These are phyloP conservation scores for Scalopus aquaticus DNA, from an alignment of 2,113 vertebrate species.

Conservation along the genomic window DNA sequence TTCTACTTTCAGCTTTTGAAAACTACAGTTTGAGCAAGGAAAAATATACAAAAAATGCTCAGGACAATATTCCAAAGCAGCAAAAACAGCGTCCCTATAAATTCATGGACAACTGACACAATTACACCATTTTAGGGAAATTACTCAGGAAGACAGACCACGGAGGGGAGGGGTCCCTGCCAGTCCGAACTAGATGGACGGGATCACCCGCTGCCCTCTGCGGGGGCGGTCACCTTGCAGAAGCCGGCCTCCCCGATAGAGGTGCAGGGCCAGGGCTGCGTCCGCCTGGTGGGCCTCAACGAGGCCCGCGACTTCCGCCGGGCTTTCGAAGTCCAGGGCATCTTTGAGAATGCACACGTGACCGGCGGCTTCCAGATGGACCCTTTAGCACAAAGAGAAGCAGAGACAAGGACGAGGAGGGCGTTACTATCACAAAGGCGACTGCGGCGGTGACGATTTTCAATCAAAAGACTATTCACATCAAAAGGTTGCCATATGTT, in stretches of 20 bases:
- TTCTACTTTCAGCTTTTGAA: background rate
- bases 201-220: rapidly evolving
- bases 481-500: background rate
- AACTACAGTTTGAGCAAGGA: background rate
- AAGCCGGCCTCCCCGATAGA: constrained; percentile 93
- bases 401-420: background rate
- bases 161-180: background rate
- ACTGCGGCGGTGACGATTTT: rapidly evolving
- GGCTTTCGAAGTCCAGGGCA: constrained; percentile 84
- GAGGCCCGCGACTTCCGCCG: constrained; percentile 85
- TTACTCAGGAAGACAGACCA: background rate
- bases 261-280: constrained; percentile 92
- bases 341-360: constrained; percentile 92
- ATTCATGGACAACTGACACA: background rate
- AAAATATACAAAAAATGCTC: background rate
- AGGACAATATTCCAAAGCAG: rapidly evolving
- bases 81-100: background rate
- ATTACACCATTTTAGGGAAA: background rate
- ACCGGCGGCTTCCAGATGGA: constrained; percentile 91
- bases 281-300: constrained; percentile 83
- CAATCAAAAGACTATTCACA: background rate
- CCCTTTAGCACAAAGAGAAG: constrained; percentile 78
- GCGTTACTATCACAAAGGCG: background rate
- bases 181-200: background rate
- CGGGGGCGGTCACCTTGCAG: constrained; percentile 87